Conservation (phyloP, 2,888 invertebrate species). For the Brassicogethes aeneus region DNA sequence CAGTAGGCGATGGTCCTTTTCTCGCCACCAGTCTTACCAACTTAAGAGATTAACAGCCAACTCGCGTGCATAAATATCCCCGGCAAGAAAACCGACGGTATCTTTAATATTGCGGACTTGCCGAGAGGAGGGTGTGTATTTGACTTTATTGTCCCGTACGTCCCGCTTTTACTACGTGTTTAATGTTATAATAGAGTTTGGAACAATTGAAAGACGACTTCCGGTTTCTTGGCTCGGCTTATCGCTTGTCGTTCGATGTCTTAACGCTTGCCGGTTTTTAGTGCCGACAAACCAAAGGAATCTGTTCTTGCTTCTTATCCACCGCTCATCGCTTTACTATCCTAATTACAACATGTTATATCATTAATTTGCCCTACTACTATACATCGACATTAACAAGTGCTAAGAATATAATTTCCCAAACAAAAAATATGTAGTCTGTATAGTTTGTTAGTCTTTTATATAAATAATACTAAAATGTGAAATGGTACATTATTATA, state of each 20-base stretch:
- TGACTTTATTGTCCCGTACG: not conserved
- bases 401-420: no score
- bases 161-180: not conserved
- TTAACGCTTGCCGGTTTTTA: no score
- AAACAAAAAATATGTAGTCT: no score
- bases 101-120: not conserved
- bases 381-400: no score
- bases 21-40: not conserved
- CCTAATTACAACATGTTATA: no score
- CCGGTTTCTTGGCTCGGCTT: not conserved
- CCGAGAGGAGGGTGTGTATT: no score
- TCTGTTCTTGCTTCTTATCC: no score
- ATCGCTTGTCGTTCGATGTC: not conserved
- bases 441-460: no score
- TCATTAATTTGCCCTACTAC: no score
- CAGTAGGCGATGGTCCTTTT: not conserved
- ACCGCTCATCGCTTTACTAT: not conserved
- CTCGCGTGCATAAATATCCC: not conserved
- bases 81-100: not conserved
- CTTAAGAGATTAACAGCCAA: not conserved
- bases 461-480: no score
- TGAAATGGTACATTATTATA: no score
- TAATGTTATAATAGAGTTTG: not conserved
- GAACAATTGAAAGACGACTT: not conserved
- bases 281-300: no score